A percentile compares a stretch with the other conserved stretches of the same genome.
Conservation (phyloP, 2,797 vertebrate genomes). For the Premnoplex brunnescens region DNA sequence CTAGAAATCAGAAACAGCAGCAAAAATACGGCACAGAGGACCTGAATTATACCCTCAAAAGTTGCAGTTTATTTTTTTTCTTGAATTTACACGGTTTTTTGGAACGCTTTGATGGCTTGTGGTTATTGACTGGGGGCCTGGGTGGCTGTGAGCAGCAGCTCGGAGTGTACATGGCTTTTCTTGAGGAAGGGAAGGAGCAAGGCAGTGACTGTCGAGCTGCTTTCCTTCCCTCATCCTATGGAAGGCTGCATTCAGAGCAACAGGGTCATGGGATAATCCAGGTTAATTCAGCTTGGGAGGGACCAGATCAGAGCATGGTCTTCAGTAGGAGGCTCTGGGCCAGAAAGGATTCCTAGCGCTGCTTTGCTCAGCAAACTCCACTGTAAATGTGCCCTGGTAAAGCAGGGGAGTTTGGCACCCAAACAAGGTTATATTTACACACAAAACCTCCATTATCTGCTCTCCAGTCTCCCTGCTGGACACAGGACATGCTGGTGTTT, state of each 20-base stretch:
- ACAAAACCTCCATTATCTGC: background rate
- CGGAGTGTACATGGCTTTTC: background rate
- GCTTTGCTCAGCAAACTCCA: background rate
- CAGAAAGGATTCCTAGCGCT: background rate
- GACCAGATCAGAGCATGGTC: accelerated
- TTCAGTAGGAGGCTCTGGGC: background rate
- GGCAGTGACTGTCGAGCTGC: background rate
- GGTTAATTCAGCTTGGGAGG: background rate
- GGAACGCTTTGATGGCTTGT: background rate
- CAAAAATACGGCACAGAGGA: background rate
- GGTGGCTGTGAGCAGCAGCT: background rate
- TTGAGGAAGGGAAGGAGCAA: background rate
- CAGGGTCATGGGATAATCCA: background rate
- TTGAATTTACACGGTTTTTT: background rate
- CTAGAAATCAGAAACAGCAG: conserved; percentile 38
- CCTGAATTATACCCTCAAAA: background rate
- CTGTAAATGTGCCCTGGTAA: background rate
- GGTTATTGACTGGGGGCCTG: background rate
- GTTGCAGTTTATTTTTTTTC: background rate
- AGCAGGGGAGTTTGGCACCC: background rate
- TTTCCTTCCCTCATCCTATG: background rate
- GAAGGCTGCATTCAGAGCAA: background rate
- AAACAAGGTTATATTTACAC: background rate
- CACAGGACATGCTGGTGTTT: accelerated
- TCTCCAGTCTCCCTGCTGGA: background rate